Evolutionary conservation across 1,140 invertebrate species (phyloP).

Genomic region (Drosophila ohnishii): DNA sequence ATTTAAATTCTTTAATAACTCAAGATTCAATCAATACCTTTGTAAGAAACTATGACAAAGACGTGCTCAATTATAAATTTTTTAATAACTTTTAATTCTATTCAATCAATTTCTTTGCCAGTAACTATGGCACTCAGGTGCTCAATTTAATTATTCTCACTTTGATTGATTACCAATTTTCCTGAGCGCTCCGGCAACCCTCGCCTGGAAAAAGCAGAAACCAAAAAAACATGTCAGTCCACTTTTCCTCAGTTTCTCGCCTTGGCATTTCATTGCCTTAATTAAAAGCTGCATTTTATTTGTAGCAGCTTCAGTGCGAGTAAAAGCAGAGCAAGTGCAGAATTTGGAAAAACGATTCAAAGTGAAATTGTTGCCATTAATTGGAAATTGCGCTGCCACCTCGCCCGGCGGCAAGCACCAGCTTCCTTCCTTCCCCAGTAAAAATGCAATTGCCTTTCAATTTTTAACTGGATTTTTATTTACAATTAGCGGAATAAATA

Average conservation of each 20-base stretch:
- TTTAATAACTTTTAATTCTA: not conserved
- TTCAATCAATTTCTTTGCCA: not conserved
- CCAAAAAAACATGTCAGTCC: conserved; percentile 61
- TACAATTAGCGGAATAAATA: conserved; percentile 75
- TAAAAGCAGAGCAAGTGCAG: conserved; percentile 57
- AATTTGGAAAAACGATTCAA: conserved; percentile 59
- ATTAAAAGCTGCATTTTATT: conserved; percentile 78
- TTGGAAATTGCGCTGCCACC: conserved; percentile 40
- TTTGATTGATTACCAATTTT: conserved; percentile 21
- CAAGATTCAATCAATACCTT: not conserved
- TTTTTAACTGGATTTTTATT: conserved; percentile 66
- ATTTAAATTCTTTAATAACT: not conserved
- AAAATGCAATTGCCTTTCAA: conserved; percentile 33
- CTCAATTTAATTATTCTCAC: not conserved
- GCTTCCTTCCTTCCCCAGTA: not conserved
- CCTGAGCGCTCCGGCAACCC: conserved; percentile 23
- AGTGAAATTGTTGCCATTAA: conserved; percentile 74
- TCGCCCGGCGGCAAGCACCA: not conserved
- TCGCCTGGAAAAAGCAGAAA: conserved; percentile 57
- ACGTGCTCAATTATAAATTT: not conserved
- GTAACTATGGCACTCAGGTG: not conserved
- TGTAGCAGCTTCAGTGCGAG: conserved; percentile 60
- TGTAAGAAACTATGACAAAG: too few relatives aligned
- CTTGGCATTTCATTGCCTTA: conserved; percentile 74
- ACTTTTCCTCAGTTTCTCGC: conserved; percentile 78